Base-by-base conservation (phyloP, 2,113 vertebrate genomes). In the cattle (Bos taurus) region DNA sequence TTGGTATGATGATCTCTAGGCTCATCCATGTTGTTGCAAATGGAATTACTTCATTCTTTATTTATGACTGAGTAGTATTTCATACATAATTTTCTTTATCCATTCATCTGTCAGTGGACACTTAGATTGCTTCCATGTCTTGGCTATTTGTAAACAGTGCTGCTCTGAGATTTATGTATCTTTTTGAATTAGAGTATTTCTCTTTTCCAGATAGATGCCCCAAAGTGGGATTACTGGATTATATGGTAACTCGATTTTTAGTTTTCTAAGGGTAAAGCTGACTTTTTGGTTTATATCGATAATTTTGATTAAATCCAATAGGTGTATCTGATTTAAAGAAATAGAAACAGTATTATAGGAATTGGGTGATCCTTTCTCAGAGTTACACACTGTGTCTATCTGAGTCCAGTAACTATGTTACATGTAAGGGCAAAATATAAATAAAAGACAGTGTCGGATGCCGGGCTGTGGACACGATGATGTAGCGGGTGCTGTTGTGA, bases 401-500 rank as follows among this genome's bases (percentile, higher is more conserved):
- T 19, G 19, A 15, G 21, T n/a, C 15, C 21, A 74, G 84, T 40
- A 40, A 77, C 17, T 3, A 2, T 2, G 2, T 14, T 50, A 19
- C 30, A 3, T 1, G 2, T 26, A 8, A 52, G 1, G 33, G 50
- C 5, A 6, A 54, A 52, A 8, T 14, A 9, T 30, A 52, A 60
- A 10, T 30, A 11, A 52, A 33, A 1, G 12, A 0, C 28, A 19
- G 10, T 15, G 19, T 40, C 26, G 26, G 74, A 71, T 26, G 36
- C 14, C n/a, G 3, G 0, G 0, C 3, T 83, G 33, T 1, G 81
- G 33, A 36, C 1, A 1, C 33, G 25, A 1, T 36, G 21, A 15
- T 17, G 4, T 16, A 57, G 23, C 33, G 3, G 3, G 1, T 11
- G 12, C 5, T 4, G 30, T 23, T 33, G 4, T 59, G 43, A 5